These are phyloP conservation scores for Exocentrus adspersus DNA, from an alignment of 2,888 invertebrate genomes.

Conservation along the genomic window DNA sequence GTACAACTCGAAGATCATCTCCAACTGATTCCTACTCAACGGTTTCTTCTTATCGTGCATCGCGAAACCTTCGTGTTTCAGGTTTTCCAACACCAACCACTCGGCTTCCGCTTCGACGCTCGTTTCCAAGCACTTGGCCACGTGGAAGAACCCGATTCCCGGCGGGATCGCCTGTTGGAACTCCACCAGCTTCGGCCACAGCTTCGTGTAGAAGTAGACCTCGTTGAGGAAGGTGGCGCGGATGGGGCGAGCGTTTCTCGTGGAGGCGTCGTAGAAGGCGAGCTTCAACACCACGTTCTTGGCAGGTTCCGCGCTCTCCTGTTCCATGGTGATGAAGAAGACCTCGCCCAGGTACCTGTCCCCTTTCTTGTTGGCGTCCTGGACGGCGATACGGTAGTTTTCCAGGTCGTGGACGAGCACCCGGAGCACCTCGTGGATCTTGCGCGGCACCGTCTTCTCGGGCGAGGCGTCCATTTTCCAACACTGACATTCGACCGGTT, in stretches of 20 bases:
- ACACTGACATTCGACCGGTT: no score
- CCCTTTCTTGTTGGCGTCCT: conserved; percentile 7
- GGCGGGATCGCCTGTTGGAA: conserved; percentile 10
- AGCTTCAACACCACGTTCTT: conserved; percentile 28
- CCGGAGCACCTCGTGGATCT: no score
- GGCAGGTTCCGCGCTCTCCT: no score
- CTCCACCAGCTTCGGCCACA: conserved; percentile 23
- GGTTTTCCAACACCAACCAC: conserved; percentile 22
- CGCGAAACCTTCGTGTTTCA: conserved; percentile 10
- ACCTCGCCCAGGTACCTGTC: conserved; percentile 3
- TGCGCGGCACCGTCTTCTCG: no score
- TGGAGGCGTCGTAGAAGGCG: background rate
- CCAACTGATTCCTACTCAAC: background rate
- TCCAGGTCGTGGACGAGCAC: no score
- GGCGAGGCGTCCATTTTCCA: no score
- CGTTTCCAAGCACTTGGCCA: conserved; percentile 20
- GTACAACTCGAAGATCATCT: conserved; percentile 20
- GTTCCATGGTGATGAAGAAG: background rate
- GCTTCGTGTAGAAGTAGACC: conserved; percentile 29
- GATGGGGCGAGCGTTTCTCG: conserved; percentile 16
- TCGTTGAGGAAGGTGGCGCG: conserved; percentile 29
- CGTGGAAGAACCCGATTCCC: background rate
- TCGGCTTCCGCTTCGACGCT: background rate
- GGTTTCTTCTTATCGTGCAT: conserved; percentile 4
- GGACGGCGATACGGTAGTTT: background rate